Conservation (phyloP, 37 sponge, comb jelly and placozoan genomes). For the Haliclona indistincta region DNA sequence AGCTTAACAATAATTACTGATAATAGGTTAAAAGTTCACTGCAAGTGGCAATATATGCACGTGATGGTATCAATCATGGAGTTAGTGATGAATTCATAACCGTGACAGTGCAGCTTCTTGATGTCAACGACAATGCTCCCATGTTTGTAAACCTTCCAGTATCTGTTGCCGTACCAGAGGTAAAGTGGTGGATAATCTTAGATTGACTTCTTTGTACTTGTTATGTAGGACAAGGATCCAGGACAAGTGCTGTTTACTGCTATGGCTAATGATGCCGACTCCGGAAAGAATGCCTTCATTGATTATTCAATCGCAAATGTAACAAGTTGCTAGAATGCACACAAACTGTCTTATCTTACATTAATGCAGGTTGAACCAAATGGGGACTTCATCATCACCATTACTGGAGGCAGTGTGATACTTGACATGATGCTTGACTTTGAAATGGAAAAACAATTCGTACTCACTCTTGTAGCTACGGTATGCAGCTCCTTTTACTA, state of each 20-base stretch:
- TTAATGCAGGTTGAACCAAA: not conserved
- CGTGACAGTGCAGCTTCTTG: conserved; percentile 18
- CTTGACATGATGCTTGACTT: not conserved
- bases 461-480: not conserved
- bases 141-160: conserved; percentile 18
- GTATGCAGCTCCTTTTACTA: not conserved
- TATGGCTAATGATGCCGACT: conserved; percentile 32
- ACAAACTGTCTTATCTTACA: not conserved
- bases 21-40: not conserved
- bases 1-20: not conserved
- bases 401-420: not conserved
- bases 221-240: conserved; percentile 1
- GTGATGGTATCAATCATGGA: conserved; percentile 18
- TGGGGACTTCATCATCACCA: not conserved
- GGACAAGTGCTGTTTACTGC: not conserved
- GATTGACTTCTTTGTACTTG: not conserved
- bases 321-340: not conserved
- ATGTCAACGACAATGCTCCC: conserved; percentile 54
- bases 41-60: not conserved
- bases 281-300: not conserved
- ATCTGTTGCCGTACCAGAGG: conserved; percentile 8
- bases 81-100: not conserved
- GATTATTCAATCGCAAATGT: not conserved
- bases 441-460: not conserved
- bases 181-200: not conserved